Evolutionary conservation across 2,888 invertebrate species (phyloP), one percentile per base, ranked within the genome.

Genomic region (Coelopa pilipes): DNA sequence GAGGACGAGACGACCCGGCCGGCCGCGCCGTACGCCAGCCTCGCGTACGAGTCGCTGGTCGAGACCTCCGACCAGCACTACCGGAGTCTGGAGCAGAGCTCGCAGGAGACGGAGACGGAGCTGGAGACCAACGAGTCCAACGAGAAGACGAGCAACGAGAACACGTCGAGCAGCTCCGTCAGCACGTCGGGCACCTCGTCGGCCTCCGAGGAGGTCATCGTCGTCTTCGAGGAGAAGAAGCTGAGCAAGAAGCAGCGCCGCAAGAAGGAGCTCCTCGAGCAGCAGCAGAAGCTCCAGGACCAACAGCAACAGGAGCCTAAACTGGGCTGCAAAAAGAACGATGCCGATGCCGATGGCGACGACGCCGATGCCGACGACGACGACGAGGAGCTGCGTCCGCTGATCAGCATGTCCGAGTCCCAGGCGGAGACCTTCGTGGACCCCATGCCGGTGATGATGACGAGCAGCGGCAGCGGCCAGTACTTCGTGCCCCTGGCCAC

Each of bases 381-480:
- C 53, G 87, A 87, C 76, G 88, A 88, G 78, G 88, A 88, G 69
- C 76, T 87, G 68, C 84, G 86, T 74, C 87, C 88, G 1, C 78
- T 88, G 67, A 88, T 88, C 66, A 81, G 81, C 78, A 82, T 83
- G 82, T 81, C 82, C 55, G 83, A 84, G 11, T 82, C 83, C 0
- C 81, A 83, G 72, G 62, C 80, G 62, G 79, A 80, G 17, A 74
- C 53, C 9, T 73, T 67, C 19, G 57, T 46, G 19, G 70, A 62
- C 17, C 21, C 69, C 69, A 11, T 55, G 68, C 21, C 21, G 13
- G 15, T 49, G 50, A 12, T 15, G 24, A 63, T 13, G 34, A 49
- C 21, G 11, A 69, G 69, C 12, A 50, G 50, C 24, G 46, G n/a
- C 9, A 45, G 17, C 13, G 1, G 49, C 66, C 10, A 21, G 24